Base-by-base conservation (phyloP, 2,888 invertebrate genomes). In the Himalopsyche tibetana region DNA sequence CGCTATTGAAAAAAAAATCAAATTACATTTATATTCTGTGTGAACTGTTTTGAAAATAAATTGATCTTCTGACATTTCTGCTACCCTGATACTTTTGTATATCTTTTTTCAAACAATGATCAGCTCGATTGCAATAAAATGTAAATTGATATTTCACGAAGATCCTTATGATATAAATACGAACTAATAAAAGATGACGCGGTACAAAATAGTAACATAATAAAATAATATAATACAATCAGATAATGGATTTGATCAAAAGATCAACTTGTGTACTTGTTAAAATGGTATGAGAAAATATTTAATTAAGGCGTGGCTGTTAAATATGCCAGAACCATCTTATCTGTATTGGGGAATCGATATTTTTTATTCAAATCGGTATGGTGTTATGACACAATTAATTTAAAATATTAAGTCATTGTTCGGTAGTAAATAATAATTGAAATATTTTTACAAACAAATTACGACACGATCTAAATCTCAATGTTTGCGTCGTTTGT, bases 221-320 rank as follows among this genome's bases (percentile, higher is more conserved):
- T 19, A 63, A 63, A 63, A 51, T 51, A 51, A 63, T 63, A 63
- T 19, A 63, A 63, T 63, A 19, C 19, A 63, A 63, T 63, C 63
- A 63, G 63, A 63, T 63, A 63, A 63, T n/a, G 63, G 63, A 28
- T 63, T 63, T 63, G 63, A 63, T 63, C 63, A 28, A 63, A 63
- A 63, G 63, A 63, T 63, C 63, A 63, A 63, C 63, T 63, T 63
- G 19, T 63, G 63, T 63, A 63, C 63, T 63, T 63, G 63, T 63
- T 63, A 63, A 63, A 63, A 63, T 63, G 63, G 63, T 63, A 63
- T 63, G 63, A 63, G 63, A 63, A 63, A 63, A 63, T 19, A 63
- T 63, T 63, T 63, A 63, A 63, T 63, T 63, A 63, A 63, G 63
- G 63, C 63, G 63, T n/a, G 63, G 63, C 63, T 63, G 19, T 63